phyloP scores from a whole-genome alignment of 1,140 invertebrate species.

The Drosophila lacertosa region DNA sequence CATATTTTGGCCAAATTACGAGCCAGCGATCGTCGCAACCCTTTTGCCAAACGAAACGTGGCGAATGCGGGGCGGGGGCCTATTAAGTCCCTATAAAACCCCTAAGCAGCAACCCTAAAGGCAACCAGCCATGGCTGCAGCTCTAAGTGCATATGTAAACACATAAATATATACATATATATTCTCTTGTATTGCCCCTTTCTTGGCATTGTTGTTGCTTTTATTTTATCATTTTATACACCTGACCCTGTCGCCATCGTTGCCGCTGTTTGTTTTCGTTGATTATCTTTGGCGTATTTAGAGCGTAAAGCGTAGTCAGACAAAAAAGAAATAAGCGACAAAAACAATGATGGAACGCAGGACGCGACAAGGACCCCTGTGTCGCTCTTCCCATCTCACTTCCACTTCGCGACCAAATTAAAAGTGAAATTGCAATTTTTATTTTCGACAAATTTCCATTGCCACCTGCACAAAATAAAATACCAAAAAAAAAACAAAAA shows the following conservation, averaged over 20 bases:
- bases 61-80: neutral
- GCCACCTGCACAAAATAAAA: constrained; percentile 38
- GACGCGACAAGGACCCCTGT: constrained; percentile 19
- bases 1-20: constrained; percentile 55
- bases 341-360: constrained; percentile 46
- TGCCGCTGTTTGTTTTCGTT: constrained; percentile 80
- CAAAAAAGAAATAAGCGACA: constrained; percentile 32
- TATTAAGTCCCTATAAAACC: constrained; percentile 36
- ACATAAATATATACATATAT: no score
- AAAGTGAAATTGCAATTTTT: constrained; percentile 59
- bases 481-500: constrained; percentile 1
- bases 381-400: no score
- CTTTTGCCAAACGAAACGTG: constrained; percentile 18
- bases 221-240: constrained; percentile 64
- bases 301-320: constrained; percentile 84
- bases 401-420: constrained; percentile 43
- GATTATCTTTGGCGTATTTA: constrained; percentile 84
- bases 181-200: no score
- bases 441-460: constrained; percentile 53
- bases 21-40: constrained; percentile 39
- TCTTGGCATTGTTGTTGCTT: neutral
- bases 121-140: constrained; percentile 38
- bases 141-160: no score
- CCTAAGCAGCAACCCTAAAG: constrained; percentile 39
- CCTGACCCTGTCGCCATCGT: constrained; percentile 73